Conservation (phyloP, 2,888 invertebrate genomes). For the Xestia rhomboidea region DNA sequence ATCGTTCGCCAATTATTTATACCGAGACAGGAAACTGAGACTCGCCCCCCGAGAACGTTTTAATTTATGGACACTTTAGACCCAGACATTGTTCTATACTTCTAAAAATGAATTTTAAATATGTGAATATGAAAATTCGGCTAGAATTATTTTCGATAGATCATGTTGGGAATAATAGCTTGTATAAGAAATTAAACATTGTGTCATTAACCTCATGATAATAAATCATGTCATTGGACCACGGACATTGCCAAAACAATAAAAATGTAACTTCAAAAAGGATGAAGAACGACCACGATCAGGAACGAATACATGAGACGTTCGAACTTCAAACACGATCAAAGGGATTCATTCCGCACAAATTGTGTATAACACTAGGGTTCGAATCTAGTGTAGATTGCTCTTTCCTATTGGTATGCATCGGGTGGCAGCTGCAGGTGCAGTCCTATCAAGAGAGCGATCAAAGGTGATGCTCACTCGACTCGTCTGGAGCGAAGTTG, state of each 20-base stretch:
- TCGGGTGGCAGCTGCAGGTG: constrained; percentile 56
- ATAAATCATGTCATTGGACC: too few species aligned
- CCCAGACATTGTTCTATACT: constrained; percentile 74
- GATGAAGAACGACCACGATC: neutral
- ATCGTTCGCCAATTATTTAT: constrained; percentile 85
- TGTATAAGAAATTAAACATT: neutral
- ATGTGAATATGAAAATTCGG: constrained; percentile 51
- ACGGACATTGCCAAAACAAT: neutral
- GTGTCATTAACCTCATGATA: too few species aligned
- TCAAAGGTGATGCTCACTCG: constrained; percentile 63
- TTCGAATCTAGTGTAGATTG: constrained; percentile 46
- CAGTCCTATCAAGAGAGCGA: constrained; percentile 53
- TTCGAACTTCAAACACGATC: constrained; percentile 18
- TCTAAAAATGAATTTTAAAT: constrained; percentile 68
- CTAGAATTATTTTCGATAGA: constrained; percentile 37
- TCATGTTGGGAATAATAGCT: constrained; percentile 11
- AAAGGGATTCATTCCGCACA: constrained; percentile 34
- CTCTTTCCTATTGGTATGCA: constrained; percentile 55
- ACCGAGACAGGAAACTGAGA: constrained; percentile 83
- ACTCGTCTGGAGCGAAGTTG: constrained; percentile 43
- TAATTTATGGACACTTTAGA: constrained; percentile 86
- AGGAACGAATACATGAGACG: neutral
- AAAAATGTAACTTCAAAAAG: neutral
- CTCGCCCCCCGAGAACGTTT: constrained; percentile 79
- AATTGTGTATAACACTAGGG: constrained; percentile 20